Conservation (phyloP, 2,888 invertebrate species). For the Caenorhabditis drosophilae region DNA sequence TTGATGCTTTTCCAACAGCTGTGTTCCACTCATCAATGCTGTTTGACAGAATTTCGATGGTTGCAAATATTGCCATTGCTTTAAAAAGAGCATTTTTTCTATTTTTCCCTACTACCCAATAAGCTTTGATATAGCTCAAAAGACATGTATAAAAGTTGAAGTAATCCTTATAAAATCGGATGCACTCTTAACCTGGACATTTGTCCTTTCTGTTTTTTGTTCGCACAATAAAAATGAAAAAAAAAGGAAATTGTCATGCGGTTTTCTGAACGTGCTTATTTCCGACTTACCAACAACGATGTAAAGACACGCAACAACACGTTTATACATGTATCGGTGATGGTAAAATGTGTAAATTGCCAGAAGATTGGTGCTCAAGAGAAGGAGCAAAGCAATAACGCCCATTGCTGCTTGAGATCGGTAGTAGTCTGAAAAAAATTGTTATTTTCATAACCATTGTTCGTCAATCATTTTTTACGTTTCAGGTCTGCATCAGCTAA, state of each 20-base stretch:
- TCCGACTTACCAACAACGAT: conserved; percentile 60
- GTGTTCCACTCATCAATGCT: conserved; percentile 65
- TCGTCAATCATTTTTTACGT: conserved; percentile 44
- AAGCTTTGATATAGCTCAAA: too few species aligned
- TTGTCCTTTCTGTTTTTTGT: too few species aligned
- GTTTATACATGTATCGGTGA: conserved; percentile 67
- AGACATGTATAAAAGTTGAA: too few species aligned
- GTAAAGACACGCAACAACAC: conserved; percentile 59
- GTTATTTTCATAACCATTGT: conserved; percentile 5
- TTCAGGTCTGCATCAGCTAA: conserved; percentile 63
- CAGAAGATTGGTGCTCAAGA: conserved; percentile 57
- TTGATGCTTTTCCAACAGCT: conserved; percentile 47
- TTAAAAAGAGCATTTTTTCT: conserved; percentile 14
- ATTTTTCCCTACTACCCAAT: too few species aligned
- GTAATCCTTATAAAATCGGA: too few species aligned
- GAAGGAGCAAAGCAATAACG: conserved; percentile 55
- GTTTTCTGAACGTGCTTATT: too few species aligned
- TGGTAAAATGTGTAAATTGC: conserved; percentile 67
- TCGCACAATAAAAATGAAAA: neutral
- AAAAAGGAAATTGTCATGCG: too few species aligned
- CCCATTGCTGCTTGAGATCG: conserved; percentile 65
- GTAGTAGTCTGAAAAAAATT: conserved; percentile 60
- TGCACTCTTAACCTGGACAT: too few species aligned
- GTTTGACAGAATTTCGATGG: conserved; percentile 62
- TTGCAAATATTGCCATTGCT: conserved; percentile 60